phyloP scores from a whole-genome alignment of 2,113 vertebrate species.

The Baryphthengus martii region DNA sequence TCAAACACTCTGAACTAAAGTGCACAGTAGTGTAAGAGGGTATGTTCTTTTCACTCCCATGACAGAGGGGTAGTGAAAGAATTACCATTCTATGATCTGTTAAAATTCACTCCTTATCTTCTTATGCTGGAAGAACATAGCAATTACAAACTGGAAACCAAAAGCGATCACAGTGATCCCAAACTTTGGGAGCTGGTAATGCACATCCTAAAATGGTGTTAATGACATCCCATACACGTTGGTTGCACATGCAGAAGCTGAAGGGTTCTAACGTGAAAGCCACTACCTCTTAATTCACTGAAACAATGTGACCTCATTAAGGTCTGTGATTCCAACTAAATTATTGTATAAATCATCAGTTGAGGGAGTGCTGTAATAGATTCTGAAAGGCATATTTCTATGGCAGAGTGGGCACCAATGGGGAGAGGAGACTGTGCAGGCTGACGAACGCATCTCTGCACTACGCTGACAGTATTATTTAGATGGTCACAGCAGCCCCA shows the following conservation, averaged over 20 bases:
- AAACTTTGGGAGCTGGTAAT: background rate
- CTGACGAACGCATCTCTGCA: background rate
- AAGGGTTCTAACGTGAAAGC: fast-evolving
- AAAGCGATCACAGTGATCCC: background rate
- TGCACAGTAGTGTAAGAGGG: background rate
- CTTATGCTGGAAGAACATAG: background rate
- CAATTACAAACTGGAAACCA: background rate
- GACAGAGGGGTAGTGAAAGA: background rate
- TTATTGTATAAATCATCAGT: background rate
- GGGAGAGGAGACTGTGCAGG: background rate
- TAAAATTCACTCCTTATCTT: background rate
- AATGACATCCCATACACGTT: background rate
- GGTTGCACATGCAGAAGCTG: background rate
- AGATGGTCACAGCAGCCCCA: background rate
- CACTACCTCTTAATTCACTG: background rate
- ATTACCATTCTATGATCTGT: background rate
- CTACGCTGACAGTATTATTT: conserved; percentile 12
- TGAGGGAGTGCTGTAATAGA: background rate
- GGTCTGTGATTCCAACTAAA: background rate
- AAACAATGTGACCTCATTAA: too few relatives aligned
- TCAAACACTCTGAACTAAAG: background rate
- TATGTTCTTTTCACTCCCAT: too few relatives aligned
- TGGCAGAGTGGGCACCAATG: conserved; percentile 30
- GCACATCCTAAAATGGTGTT: background rate
- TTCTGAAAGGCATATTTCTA: background rate